Evolutionary conservation across 53 echinoderm and acorn worm species (phyloP).

Genomic region (Apostichopus leukothele): DNA sequence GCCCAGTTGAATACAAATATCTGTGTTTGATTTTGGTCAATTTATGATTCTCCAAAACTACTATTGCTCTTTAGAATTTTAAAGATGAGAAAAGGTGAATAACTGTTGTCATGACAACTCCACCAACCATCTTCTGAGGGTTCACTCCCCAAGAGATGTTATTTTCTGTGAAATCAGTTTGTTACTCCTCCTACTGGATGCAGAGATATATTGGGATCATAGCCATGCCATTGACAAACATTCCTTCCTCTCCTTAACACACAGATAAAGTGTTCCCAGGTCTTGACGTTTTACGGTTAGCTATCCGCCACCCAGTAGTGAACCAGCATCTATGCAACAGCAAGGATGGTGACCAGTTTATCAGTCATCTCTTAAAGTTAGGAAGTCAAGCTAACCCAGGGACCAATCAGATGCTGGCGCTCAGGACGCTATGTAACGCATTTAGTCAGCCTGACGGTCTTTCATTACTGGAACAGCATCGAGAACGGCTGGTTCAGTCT

Average conservation of each 20-base stretch:
- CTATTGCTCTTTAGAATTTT: too few relatives aligned
- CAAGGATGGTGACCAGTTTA: conserved; percentile 70
- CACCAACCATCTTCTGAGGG: too few relatives aligned
- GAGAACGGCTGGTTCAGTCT: conserved; percentile 56
- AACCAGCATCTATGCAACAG: conserved; percentile 84
- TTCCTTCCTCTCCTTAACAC: neutral
- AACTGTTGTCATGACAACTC: too few relatives aligned
- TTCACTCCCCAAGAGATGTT: too few relatives aligned
- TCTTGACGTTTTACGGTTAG: conserved; percentile 79
- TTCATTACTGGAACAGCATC: conserved; percentile 46
- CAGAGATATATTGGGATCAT: neutral
- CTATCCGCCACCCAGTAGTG: conserved; percentile 74
- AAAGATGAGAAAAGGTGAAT: too few relatives aligned
- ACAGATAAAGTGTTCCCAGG: conserved; percentile 86
- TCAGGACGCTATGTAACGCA: conserved; percentile 81
- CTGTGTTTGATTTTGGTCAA: too few relatives aligned
- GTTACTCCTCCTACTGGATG: neutral
- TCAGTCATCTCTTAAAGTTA: conserved; percentile 59
- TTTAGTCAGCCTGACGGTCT: conserved; percentile 65
- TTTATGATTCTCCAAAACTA: too few relatives aligned
- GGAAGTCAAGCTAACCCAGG: conserved; percentile 46
- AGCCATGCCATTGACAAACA: too few relatives aligned
- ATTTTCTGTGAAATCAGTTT: neutral
- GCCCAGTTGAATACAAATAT: too few relatives aligned
- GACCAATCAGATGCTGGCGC: conserved; percentile 85